Evolutionary conservation across 2,888 invertebrate species (phyloP), one percentile per base, ranked within the genome.

Genomic region (Polymixis flavicincta): DNA sequence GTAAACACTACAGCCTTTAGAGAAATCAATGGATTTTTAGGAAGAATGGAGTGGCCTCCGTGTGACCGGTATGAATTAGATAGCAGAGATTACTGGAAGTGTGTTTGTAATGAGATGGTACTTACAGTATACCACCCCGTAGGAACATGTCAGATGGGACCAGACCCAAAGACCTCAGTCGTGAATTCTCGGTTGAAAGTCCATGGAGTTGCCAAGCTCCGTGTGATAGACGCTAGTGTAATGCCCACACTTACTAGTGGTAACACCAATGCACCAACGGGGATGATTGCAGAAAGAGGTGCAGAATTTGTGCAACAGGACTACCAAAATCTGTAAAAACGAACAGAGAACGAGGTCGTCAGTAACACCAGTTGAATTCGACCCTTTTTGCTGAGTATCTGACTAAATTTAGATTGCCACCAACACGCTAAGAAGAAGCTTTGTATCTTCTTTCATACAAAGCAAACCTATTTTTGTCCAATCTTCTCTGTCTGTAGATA

Each of bases 201-300:
- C 0, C 97, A 97, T 74, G 97, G 97, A 0, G 94, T 98, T 0
- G 90, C 94, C 17, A 97, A 97, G 19, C 93, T 98, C 3, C 95
- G 98, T 45, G 98, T 98, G 0, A 97, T 97, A 0, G 98, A 98
- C 90, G 98, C 98, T 0, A 98, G 98, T 71, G 97, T 98, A 69
- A 98, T 98, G 98, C 98, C 98, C 0, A 96, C 92, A 8, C 97
- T 98, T 65, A 97, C 98, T 0, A 98, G 98, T 89, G 98, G 98
- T 0, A 98, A 98, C 90, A 98, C 98, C 0, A 98, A 98, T 89
- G 98, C 97, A 0, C 98, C 98, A 0, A 96, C 97, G 0, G 97
- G 98, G 11, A 98, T 98, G 98, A 98, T 98, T 67, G 98, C 97
- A 0, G 98, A 98, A 90, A 97, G 98, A 88, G 98, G 97, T 0